Base-by-base conservation (phyloP, 2,888 invertebrate genomes). In the Synanthedon formicaeformis region DNA sequence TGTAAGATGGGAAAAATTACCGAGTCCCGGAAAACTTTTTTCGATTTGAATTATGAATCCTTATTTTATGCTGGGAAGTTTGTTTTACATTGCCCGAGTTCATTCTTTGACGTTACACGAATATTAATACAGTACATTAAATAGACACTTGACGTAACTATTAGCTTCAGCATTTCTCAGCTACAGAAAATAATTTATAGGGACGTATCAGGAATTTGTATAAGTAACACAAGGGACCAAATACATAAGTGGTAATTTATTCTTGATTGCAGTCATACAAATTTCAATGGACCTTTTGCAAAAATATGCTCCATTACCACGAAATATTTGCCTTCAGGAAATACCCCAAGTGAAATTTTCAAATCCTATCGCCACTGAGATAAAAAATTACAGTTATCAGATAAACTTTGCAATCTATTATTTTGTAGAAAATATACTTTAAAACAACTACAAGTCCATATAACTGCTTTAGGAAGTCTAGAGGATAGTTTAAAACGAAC, bases 11-110 rank as follows among this genome's bases (percentile, higher is more conserved):
- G 77, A 86, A 85, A 87, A 86, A 85, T 86, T 87, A 85, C 86
- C 73, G 73, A 67, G 77, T 71, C 69, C 70, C 74, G 73, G 69
- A 80, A 49, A 87, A 87, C 77, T 87, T 87, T 87, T 86, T 85
- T 83, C 84, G 81, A 85, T 87, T 86, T 84, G 85, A 87, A 86
- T 86, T 87, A 87, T 85, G 85, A 84, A 84, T 85, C 83, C 82
- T 85, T 86, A 85, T 84, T 86, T 83, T 79, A 82, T 78, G 79
- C 79, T 78, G 73, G 63, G 68, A 81, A 81, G 77, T 84, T 85
- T 79, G 78, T 80, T 81, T 78, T 71, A 81, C 75, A 83, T 77
- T 71, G 70, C 69, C 68, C 63, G 57, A 67, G 70, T 69, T 72
- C 70, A 75, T 79, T 78, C 71, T 75, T 71, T 77, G 75, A 73